Evolutionary conservation across 2,113 vertebrate species (phyloP).

Genomic region (Tenebrosternarchus preto): DNA sequence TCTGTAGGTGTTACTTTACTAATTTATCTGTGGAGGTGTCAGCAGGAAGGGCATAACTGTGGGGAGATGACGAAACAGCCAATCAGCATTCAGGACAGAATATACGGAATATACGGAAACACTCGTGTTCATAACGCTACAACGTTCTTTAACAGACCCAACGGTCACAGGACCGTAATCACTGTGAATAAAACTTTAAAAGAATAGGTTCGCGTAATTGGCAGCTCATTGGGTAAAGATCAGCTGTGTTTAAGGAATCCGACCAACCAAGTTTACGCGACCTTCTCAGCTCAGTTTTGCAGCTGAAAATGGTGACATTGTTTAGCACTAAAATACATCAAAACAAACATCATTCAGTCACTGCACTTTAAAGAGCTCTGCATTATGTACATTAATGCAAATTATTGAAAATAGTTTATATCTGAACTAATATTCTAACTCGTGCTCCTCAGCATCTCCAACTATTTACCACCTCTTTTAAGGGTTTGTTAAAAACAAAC

Average conservation of each 20-base stretch:
- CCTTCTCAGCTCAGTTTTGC: too few species aligned
- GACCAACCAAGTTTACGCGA: background rate
- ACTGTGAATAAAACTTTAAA: too few species aligned
- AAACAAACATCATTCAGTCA: conserved; percentile 28
- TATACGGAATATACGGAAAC: background rate
- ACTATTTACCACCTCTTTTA: conserved; percentile 56
- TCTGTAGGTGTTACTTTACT: conserved; percentile 30
- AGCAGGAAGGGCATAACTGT: conserved; percentile 37
- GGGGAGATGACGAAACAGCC: conserved; percentile 25
- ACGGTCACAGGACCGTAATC: too few species aligned
- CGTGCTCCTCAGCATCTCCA: conserved; percentile 48
- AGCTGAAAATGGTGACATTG: conserved; percentile 14
- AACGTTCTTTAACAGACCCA: too few species aligned
- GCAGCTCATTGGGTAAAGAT: too few species aligned
- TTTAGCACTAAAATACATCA: conserved; percentile 15
- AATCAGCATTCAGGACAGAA: background rate
- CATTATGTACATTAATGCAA: conserved; percentile 55
- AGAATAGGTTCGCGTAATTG: too few species aligned
- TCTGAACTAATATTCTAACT: conserved; percentile 20
- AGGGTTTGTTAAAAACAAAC: conserved; percentile 50
- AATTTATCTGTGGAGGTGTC: conserved; percentile 38
- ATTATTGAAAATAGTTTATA: conserved; percentile 46
- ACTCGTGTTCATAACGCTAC: too few species aligned
- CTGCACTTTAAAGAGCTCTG: conserved; percentile 41
- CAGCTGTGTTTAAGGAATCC: background rate